These are phyloP conservation scores for Talpa occidentalis DNA, from an alignment of 2,113 vertebrate species.

Conservation along the genomic window DNA sequence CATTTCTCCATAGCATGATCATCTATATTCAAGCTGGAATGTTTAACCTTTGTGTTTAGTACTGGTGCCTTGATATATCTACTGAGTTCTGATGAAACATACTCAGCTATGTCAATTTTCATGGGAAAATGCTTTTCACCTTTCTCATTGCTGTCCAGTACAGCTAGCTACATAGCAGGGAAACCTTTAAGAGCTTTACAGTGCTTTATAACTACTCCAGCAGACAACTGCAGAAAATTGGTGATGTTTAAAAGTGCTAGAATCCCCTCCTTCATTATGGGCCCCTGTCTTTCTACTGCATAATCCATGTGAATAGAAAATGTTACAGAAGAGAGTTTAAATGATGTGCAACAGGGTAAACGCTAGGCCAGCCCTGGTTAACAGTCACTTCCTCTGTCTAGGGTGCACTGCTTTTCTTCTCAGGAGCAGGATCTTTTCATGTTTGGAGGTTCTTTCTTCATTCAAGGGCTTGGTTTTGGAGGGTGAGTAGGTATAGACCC, in stretches of 20 bases:
- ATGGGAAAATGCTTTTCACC: constrained; percentile 93
- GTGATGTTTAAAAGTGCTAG: constrained; percentile 93
- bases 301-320: constrained; percentile 96
- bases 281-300: constrained; percentile 90
- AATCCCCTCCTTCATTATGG: constrained; percentile 93
- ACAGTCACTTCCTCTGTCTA: constrained; percentile 91
- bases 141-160: constrained; percentile 90
- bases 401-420: constrained; percentile 71
- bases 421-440: too few relatives aligned
- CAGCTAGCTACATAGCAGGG: constrained; percentile 95
- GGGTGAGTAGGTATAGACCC: too few relatives aligned
- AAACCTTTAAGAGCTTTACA: constrained; percentile 87
- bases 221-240: too few relatives aligned
- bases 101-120: constrained; percentile 90
- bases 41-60: too few relatives aligned
- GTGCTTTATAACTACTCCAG: too few relatives aligned
- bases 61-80: too few relatives aligned
- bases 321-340: constrained; percentile 90
- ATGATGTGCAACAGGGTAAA: constrained; percentile 93
- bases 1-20: too few relatives aligned
- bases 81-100: constrained; percentile 88
- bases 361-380: constrained; percentile 95
- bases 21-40: too few relatives aligned
- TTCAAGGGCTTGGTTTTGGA: too few relatives aligned
- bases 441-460: too few relatives aligned